A percentile compares a stretch with the other conserved stretches of the same genome.
These are phyloP conservation scores for Phoebastria nigripes DNA, from an alignment of 2,797 vertebrate genomes.

Conservation along the genomic window DNA sequence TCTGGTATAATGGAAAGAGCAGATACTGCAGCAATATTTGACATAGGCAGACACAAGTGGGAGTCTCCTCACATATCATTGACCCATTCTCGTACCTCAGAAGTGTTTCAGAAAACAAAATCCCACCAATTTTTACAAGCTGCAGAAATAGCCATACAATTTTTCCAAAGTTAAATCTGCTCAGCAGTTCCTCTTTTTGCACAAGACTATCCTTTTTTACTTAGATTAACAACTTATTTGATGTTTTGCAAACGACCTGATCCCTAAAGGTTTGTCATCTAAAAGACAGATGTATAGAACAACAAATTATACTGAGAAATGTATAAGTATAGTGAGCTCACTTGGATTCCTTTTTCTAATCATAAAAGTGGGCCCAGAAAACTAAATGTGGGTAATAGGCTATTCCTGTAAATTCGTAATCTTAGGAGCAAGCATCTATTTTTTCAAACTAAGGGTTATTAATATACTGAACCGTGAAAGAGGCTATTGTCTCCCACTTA, in stretches of 20 bases:
- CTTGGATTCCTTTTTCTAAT: neutral
- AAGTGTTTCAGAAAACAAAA: neutral
- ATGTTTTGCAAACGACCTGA: neutral
- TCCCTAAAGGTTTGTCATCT: neutral
- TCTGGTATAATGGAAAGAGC: neutral
- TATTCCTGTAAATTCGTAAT: neutral
- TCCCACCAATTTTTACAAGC: neutral
- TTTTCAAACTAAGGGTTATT: neutral
- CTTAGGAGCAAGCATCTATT: neutral
- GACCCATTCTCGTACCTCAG: neutral
- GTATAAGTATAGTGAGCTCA: rapidly evolving
- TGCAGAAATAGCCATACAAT: neutral
- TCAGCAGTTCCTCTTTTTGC: neutral
- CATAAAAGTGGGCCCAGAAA: neutral
- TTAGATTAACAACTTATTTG: neutral
- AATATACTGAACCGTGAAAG: neutral
- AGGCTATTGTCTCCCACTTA: neutral
- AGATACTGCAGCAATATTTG: neutral
- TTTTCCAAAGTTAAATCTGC: neutral
- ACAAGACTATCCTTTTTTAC: neutral
- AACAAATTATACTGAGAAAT: neutral
- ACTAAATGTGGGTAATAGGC: neutral
- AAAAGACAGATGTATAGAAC: neutral
- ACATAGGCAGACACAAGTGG: neutral
- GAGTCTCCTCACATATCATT: neutral